phyloP scores from a whole-genome alignment of 2,888 invertebrate species.

The Crioceris asparagi region DNA sequence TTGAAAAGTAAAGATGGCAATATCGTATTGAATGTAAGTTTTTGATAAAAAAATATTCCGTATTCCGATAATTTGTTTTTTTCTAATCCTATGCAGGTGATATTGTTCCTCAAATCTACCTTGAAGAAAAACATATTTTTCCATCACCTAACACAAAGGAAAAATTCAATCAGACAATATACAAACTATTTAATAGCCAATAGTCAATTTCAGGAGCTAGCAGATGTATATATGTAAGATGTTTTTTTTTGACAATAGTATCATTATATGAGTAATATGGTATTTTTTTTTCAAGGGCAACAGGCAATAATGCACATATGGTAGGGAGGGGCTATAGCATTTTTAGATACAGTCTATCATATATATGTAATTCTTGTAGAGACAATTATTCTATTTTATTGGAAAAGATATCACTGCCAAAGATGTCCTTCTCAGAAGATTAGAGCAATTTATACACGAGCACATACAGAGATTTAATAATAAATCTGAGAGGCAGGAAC shows the following conservation, averaged over 20 bases:
- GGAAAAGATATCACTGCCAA: constrained; percentile 23
- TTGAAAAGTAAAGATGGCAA: too few species aligned
- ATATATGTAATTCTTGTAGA: constrained; percentile 16
- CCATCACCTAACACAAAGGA: constrained; percentile 55
- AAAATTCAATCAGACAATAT: constrained; percentile 63
- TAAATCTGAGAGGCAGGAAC: constrained; percentile 23
- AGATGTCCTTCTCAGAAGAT: constrained; percentile 20
- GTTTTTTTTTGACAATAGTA: constrained; percentile 2
- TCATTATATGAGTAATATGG: constrained; percentile 4
- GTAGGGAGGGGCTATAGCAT: constrained; percentile 19
- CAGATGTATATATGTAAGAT: constrained; percentile 63
- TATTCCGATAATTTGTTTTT: too few species aligned
- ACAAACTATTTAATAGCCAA: constrained; percentile 60
- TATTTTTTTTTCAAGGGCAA: constrained; percentile 28
- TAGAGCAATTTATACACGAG: constrained; percentile 25
- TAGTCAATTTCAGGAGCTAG: constrained; percentile 55
- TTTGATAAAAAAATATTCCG: too few species aligned
- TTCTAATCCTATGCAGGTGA: too few species aligned
- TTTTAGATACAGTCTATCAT: neutral
- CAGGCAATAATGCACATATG: constrained; percentile 27
- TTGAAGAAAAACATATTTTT: constrained; percentile 61
- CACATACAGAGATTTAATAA: constrained; percentile 24
- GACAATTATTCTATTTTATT: constrained; percentile 29
- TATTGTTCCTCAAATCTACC: constrained; percentile 64
- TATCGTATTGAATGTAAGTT: too few species aligned